Base-by-base conservation (phyloP, 2,113 vertebrate species). In the Gobius niger region DNA sequence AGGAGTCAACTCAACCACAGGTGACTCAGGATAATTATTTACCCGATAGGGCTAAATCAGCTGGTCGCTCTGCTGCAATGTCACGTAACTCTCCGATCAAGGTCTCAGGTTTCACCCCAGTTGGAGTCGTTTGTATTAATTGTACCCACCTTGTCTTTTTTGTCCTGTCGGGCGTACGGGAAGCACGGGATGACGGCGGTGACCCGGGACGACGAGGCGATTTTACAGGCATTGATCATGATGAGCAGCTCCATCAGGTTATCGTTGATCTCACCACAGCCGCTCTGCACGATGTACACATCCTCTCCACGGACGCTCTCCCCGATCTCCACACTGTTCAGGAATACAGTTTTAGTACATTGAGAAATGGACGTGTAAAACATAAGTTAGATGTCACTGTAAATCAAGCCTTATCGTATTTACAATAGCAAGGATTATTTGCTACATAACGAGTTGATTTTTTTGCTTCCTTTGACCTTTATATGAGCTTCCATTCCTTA, bases 181-280 rank as follows among this genome's bases (percentile, higher is more conserved):
- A 93, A 93, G 81, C 92, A 93, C 63, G 92, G 92, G 74, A 93
- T 93, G 82, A 93, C 92, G 1, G 92, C 92, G 0, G 92, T 93
- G 77, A 93, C 92, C 0, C 92, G 85, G 66, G 90, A 93, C 9
- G 92, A 90, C 1, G 92, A 93, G 47, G 92, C 92, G 9, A 93
- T 93, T 88, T 93, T 93, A 76, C 92, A 93, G 44, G 92, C 92
- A 41, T 92, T 93, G n/a, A 93, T 93, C 92, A 93, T 93, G 47
- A 93, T 93, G 0, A 93, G 77, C 52, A 93, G 81, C 87, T 93
- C 92, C 92, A 93, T 93, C 9, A 93, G 83, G 80, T 93, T 93
- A 73, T 93, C 92, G 49, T 93, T 93, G 44, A 93, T 93, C 64
- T 93, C 91, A 0, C 92, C 92, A 0, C 91, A 93, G 34, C 92